These are phyloP conservation scores for Rhizoglyphus robini DNA, from an alignment of 1,140 invertebrate species.

Conservation along the genomic window DNA sequence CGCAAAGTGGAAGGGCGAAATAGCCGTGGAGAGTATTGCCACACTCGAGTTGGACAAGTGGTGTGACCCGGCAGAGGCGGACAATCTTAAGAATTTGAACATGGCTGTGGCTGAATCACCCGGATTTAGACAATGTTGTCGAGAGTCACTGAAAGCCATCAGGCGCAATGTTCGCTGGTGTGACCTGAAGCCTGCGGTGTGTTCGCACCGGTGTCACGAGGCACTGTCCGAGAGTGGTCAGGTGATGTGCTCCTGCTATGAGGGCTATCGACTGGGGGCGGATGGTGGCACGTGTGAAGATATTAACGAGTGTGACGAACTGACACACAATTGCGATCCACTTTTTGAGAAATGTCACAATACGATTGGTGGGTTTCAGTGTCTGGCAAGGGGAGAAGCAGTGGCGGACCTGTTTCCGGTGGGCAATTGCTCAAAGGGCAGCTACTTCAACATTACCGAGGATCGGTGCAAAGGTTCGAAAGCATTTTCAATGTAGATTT, in stretches of 20 bases:
- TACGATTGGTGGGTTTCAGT: slow-evolving; percentile 10
- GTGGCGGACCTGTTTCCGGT: too few relatives aligned
- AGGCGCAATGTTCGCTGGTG: neutral
- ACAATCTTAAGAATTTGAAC: neutral
- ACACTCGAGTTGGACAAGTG: neutral
- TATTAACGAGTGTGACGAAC: slow-evolving; percentile 13
- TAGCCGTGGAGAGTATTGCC: neutral
- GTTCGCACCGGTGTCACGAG: slow-evolving; percentile 14
- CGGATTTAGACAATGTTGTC: neutral
- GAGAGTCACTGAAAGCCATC: neutral
- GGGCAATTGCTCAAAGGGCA: neutral
- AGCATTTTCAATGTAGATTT: neutral
- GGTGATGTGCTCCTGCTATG: slow-evolving; percentile 11
- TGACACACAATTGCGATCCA: slow-evolving; percentile 3
- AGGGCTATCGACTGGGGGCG: slow-evolving; percentile 8
- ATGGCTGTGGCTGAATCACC: neutral
- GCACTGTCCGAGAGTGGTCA: neutral
- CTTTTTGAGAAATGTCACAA: neutral
- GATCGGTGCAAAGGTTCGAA: slow-evolving; percentile 2
- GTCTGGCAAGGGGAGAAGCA: neutral
- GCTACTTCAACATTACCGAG: neutral
- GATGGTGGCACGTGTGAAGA: neutral
- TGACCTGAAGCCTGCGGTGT: neutral
- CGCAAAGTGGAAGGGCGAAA: neutral
- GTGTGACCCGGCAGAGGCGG: neutral